These are phyloP conservation scores for Eutrigla gurnardus DNA, from an alignment of 2,797 vertebrate genomes.

Conservation along the genomic window DNA sequence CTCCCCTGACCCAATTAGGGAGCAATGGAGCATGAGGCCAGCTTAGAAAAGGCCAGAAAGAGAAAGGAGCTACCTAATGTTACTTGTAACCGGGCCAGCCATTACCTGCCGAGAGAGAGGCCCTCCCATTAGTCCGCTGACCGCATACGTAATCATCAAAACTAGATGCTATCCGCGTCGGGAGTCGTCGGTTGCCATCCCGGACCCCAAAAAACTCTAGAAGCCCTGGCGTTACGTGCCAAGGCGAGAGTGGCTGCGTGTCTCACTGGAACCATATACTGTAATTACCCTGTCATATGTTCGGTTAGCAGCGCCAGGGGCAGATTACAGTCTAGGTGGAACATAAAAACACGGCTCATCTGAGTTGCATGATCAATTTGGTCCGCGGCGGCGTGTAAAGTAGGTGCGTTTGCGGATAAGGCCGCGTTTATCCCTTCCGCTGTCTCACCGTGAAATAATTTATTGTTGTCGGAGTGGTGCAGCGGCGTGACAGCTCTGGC, in stretches of 20 bases:
- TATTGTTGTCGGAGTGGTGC: conserved; percentile 45
- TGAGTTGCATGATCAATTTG: conserved; percentile 64
- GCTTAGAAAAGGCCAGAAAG: conserved; percentile 72
- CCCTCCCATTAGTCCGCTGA: conserved; percentile 62
- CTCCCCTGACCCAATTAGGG: conserved; percentile 87
- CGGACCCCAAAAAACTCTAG: conserved; percentile 4
- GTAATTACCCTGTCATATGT: conserved; percentile 70
- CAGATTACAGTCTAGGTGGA: conserved; percentile 62
- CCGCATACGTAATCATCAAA: conserved; percentile 58
- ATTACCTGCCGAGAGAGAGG: conserved; percentile 65
- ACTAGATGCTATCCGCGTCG: conserved; percentile 33
- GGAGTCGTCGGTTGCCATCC: conserved; percentile 28
- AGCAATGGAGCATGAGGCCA: conserved; percentile 79
- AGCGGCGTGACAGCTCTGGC: conserved; percentile 46
- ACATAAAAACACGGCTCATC: conserved; percentile 54
- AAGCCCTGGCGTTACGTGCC: conserved; percentile 22
- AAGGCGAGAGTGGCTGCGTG: conserved; percentile 37
- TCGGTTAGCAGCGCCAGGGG: conserved; percentile 66
- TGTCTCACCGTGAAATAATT: conserved; percentile 56
- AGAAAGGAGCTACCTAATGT: conserved; percentile 72
- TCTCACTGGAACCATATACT: conserved; percentile 53
- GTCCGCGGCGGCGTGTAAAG: conserved; percentile 40
- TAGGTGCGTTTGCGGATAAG: conserved; percentile 71
- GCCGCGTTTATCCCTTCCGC: conserved; percentile 56
- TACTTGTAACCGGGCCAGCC: conserved; percentile 64